A percentile compares a stretch with the other conserved stretches of the same genome.
Evolutionary conservation across 2,888 invertebrate genomes (phyloP).

Genomic region (Euzophera pinguis): DNA sequence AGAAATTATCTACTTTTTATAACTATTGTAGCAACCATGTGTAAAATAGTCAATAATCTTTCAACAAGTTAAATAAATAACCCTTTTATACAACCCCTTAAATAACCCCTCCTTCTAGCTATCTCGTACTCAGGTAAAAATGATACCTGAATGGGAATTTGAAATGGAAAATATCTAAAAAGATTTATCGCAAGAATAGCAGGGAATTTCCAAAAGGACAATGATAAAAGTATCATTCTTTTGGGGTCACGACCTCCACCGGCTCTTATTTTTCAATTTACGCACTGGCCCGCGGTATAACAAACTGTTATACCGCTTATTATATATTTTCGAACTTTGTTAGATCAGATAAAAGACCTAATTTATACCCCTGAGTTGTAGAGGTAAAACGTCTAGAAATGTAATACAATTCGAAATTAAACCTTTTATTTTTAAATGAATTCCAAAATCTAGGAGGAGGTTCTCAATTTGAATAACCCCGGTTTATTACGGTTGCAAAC

Average conservation of each 20-base stretch:
- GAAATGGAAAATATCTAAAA: conserved; percentile 1
- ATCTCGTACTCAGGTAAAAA: too few species aligned
- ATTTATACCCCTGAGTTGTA: conserved; percentile 47
- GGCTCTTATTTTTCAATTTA: conserved; percentile 51
- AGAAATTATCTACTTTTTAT: too few species aligned
- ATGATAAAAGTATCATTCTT: conserved; percentile 17
- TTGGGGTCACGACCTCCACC: conserved; percentile 11
- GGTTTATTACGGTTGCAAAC: too few species aligned
- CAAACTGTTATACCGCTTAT: conserved; percentile 48
- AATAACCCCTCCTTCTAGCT: too few species aligned
- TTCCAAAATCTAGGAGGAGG: too few species aligned
- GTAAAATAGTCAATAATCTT: too few species aligned
- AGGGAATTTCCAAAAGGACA: not conserved
- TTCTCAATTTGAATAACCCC: too few species aligned
- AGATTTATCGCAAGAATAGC: conserved; percentile 8
- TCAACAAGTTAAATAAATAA: too few species aligned
- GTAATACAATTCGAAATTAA: too few species aligned
- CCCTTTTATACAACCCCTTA: too few species aligned
- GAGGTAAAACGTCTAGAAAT: not conserved
- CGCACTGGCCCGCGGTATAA: conserved; percentile 46
- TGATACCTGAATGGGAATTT: not conserved
- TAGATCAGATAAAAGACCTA: conserved; percentile 58
- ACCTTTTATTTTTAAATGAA: too few species aligned
- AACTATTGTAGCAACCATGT: too few species aligned
- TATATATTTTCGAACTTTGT: conserved; percentile 47